Base-by-base conservation (phyloP, 2,888 invertebrate species). In the Luperina nickerlii region DNA sequence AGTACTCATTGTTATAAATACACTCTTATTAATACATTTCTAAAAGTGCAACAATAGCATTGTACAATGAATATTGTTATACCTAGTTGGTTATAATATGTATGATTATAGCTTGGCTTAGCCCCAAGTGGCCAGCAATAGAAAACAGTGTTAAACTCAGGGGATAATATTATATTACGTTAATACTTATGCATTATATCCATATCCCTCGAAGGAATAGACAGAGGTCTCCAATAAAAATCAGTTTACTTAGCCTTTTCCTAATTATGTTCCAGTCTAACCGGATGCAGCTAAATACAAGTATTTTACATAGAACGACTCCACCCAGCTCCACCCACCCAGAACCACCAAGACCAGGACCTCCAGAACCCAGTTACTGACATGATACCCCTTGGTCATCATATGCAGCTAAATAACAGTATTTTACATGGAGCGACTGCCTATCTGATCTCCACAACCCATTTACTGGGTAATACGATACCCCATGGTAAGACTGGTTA, bases 111-210 rank as follows among this genome's bases (percentile, higher is more conserved):
- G 24, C 48, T 84, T 86, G 82, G 82, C 70, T 63, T n/a, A 24
- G 77, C n/a, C 82, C 82, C 83, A 77, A 84, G 74, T 81, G 76
- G 48, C 74, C 27, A 24, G 65, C 72, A 48, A 67, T 77, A 51
- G 66, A 51, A 77, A 86, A 60, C 63, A n/a, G 69, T 45, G 11
- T 1, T 57, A 65, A 15, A 54, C 67, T 74, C 70, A 20, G 38
- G 63, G 82, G 63, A 77, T 70, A 69, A 85, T 74, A 80, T 54
- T 57, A n/a, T 83, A 62, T 51, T 83, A 1, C 13, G 13, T n/a
- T 48, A 15, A 18, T 6, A 32, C 5, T 9, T 76, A 51, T 57
- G 45, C 8, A 57, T 62, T 9, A 68, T 48, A 8, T 11, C 9
- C 1, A 2, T n/a, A 67, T 74, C 32, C 6, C 60, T 24, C 15